These are phyloP conservation scores for Drosophila emarginata DNA, from an alignment of 2,888 invertebrate genomes.

Conservation along the genomic window DNA sequence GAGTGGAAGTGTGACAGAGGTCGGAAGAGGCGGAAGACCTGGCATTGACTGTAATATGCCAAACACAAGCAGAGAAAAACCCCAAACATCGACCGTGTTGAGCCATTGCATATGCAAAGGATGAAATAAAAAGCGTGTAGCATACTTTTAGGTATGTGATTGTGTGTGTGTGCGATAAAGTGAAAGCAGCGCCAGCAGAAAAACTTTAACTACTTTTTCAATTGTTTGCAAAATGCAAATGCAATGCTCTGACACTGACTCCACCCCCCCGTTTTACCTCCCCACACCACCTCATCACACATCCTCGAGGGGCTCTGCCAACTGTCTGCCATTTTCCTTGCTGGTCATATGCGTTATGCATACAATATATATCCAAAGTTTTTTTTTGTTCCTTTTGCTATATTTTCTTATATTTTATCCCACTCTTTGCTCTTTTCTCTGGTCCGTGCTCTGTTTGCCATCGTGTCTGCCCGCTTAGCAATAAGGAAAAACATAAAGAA, in stretches of 20 bases:
- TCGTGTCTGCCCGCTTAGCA: slow-evolving; percentile 47
- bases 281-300: not conserved
- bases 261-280: slow-evolving; percentile 2
- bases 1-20: slow-evolving; percentile 2
- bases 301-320: slow-evolving; percentile 29
- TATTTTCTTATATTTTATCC: slow-evolving; percentile 11
- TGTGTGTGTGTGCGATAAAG: slow-evolving; percentile 57
- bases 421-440: not conserved
- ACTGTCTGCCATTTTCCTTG: slow-evolving; percentile 52
- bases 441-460: not conserved
- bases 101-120: slow-evolving; percentile 66
- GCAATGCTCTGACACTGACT: slow-evolving; percentile 44
- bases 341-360: slow-evolving; percentile 64
- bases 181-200: slow-evolving; percentile 63
- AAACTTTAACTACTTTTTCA: slow-evolving; percentile 77
- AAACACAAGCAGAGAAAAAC: slow-evolving; percentile 50
- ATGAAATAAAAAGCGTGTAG: slow-evolving; percentile 43
- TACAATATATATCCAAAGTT: slow-evolving; percentile 54
- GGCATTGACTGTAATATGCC: slow-evolving; percentile 59
- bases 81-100: slow-evolving; percentile 31
- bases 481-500: slow-evolving; percentile 65
- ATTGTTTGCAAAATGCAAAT: slow-evolving; percentile 77
- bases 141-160: slow-evolving; percentile 43
- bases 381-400: slow-evolving; percentile 15
- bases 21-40: slow-evolving; percentile 10